phyloP scores from a whole-genome alignment of 2,113 vertebrate species.

The Hippocampus abdominalis region DNA sequence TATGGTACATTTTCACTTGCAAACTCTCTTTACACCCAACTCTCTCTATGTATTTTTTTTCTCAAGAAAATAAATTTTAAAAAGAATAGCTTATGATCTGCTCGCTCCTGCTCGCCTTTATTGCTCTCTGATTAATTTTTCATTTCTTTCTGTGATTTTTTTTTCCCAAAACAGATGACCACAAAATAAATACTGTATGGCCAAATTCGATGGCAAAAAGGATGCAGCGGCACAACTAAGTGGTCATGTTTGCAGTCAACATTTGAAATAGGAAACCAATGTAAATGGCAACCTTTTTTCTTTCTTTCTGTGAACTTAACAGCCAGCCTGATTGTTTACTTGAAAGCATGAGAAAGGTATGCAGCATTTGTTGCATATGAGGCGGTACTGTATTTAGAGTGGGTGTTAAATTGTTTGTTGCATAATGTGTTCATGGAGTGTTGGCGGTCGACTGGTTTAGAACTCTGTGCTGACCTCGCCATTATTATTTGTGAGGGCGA shows the following conservation, averaged over 20 bases:
- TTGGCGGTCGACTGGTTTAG: conserved; percentile 8
- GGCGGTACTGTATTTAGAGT: background rate
- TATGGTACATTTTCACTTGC: too few species aligned
- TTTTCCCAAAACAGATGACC: background rate
- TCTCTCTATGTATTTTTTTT: too few species aligned
- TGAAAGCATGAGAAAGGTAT: background rate
- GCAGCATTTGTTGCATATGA: background rate
- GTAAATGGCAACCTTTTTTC: background rate
- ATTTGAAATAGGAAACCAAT: background rate
- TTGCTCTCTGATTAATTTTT: background rate
- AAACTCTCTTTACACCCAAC: too few species aligned
- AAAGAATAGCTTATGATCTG: too few species aligned
- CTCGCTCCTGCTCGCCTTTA: background rate
- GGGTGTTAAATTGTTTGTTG: conserved; percentile 21
- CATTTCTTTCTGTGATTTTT: background rate
- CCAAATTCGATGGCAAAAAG: background rate
- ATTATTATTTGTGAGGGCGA: conserved; percentile 5
- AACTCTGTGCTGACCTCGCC: background rate
- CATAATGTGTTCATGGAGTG: conserved; percentile 10
- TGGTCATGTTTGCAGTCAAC: background rate
- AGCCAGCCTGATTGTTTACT: background rate
- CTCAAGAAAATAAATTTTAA: too few species aligned
- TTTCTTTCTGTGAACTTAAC: too few species aligned
- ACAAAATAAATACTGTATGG: background rate
- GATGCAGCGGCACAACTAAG: background rate